Conservation (phyloP, 2,797 vertebrate species). For the Danio tinwini region DNA sequence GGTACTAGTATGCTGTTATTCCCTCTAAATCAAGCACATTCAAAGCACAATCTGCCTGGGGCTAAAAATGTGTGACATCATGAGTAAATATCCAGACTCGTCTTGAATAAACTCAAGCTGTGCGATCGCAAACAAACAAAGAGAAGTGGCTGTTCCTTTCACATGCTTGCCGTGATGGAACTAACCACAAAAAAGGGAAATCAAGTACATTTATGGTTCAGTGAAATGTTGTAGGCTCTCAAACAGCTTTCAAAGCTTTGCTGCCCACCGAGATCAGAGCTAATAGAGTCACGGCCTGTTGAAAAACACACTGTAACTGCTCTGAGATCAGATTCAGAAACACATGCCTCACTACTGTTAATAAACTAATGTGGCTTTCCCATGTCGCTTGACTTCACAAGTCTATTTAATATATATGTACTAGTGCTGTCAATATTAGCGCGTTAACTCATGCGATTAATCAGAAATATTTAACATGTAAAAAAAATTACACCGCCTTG, state of each 20-base stretch:
- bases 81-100: slow-evolving; percentile 42
- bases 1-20: background rate
- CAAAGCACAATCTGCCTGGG: background rate
- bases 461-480: no score
- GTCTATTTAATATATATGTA: no score
- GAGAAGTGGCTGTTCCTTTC: slow-evolving; percentile 45
- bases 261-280: slow-evolving; percentile 60
- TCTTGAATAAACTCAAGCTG: slow-evolving; percentile 64
- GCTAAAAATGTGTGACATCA: slow-evolving; percentile 48
- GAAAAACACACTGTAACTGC: slow-evolving; percentile 54
- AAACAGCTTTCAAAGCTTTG: slow-evolving; percentile 50
- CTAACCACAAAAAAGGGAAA: slow-evolving; percentile 51
- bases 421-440: no score
- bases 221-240: slow-evolving; percentile 62
- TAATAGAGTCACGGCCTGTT: slow-evolving; percentile 54
- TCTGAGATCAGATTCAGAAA: slow-evolving; percentile 41
- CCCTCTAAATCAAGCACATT: background rate
- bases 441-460: no score
- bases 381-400: slow-evolving; percentile 27
- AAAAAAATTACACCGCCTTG: no score
- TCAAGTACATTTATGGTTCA: slow-evolving; percentile 46
- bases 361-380: slow-evolving; percentile 42
- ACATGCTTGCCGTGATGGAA: slow-evolving; percentile 35
- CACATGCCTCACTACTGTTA: background rate
- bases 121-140: slow-evolving; percentile 67